Percentiles rank a stretch among this genome's conserved stretches.
Evolutionary conservation across 2,797 vertebrate genomes (phyloP).

Genomic region (Falco cherrug): DNA sequence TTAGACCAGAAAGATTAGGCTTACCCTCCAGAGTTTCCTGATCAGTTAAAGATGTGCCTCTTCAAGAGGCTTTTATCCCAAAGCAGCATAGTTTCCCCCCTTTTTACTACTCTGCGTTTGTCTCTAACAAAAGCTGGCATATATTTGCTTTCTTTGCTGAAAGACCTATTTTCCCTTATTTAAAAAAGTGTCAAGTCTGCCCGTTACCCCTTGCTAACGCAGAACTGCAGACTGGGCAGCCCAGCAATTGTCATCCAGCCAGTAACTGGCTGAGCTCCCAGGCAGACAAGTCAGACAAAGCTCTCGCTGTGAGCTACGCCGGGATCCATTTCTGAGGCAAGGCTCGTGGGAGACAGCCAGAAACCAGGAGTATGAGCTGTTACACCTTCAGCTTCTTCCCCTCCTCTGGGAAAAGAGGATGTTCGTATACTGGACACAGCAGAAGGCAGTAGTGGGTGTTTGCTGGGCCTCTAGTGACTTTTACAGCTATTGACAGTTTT

Average conservation of each 20-base stretch:
- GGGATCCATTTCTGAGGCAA: background rate
- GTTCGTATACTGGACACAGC: background rate
- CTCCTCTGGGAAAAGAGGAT: background rate
- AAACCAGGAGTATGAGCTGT: background rate
- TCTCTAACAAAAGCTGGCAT: background rate
- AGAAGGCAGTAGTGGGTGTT: background rate
- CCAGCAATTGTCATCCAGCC: background rate
- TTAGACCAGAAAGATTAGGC: background rate
- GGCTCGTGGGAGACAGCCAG: background rate
- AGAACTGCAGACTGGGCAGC: background rate
- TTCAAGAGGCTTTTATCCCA: background rate
- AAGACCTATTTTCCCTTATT: background rate
- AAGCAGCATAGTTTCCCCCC: background rate
- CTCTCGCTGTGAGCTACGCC: background rate
- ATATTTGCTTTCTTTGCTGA: background rate
- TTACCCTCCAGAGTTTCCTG: background rate
- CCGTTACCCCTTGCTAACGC: background rate
- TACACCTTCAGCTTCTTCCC: background rate
- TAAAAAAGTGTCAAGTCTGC: background rate
- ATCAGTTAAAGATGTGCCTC: conserved; percentile 47
- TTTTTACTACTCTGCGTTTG: background rate
- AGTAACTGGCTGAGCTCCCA: background rate
- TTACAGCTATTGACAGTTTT: background rate
- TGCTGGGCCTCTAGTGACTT: background rate
- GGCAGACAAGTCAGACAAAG: background rate